Evolutionary conservation across 2,888 invertebrate genomes (phyloP), one percentile per base, ranked within the genome.

Genomic region (Plagodis dolabraria): DNA sequence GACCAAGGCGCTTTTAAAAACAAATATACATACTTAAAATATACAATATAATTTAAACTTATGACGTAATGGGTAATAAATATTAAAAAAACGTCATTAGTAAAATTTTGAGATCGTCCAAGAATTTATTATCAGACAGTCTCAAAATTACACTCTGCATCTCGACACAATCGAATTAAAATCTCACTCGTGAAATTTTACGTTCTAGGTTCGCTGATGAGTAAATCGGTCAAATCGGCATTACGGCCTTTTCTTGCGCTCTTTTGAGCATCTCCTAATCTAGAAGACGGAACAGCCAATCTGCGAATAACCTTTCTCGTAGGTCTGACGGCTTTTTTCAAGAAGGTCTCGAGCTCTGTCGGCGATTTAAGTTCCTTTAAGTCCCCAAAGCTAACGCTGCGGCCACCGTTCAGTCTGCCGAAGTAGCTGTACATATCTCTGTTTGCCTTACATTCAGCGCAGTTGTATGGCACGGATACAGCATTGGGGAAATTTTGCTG

Each of bases 401-500:
- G 87, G 12, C 82, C 89, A 36, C 84, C 82, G 48, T 86, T 86
- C 22, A 82, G 53, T 69, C 92, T 84, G n/a, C 87, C 83, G 11
- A 89, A 63, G 72, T 85, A 89, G 47, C 80, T 74, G 68, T 86
- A 86, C 33, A 82, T 65, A 34, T 88, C 85, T 60, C 72, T 80
- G 65, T 72, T 88, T 6, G 83, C 83, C 73, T 92, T 90, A 71
- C 95, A 95, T 60, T 94, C 93, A 33, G 91, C 92, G 73, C 95
- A 95, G 59, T 93, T 94, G 75, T 95, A 95, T 38, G 94, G 94
- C 9, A 95, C 93, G 22, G 94, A 92, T 36, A 94, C 92, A 0
- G 94, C 95, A 34, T 93, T 87, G 0, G 95, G 95, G 82, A 95
- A 95, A 74, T 93, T 93, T 60, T 94, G 91, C 69, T 93, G 93